These are phyloP conservation scores for Delia radicum DNA, from an alignment of 1,140 invertebrate species.

Conservation along the genomic window DNA sequence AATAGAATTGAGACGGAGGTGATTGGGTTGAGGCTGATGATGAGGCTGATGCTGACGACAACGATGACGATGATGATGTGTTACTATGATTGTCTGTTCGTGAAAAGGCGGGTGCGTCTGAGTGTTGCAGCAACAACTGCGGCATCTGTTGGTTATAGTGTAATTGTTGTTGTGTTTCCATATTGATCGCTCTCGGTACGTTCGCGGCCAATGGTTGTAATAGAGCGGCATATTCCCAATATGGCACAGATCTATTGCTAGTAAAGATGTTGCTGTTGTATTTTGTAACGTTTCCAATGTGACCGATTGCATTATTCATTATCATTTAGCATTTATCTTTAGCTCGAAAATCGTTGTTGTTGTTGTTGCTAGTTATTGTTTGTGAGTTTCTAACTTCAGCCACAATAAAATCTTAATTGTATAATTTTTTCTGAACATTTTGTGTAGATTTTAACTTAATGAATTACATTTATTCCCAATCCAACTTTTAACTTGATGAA, in stretches of 20 bases:
- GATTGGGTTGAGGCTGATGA: constrained; percentile 17
- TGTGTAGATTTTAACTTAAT: background rate
- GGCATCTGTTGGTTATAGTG: background rate
- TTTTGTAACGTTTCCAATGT: constrained; percentile 28
- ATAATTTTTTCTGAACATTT: too few relatives aligned
- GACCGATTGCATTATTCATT: constrained; percentile 32
- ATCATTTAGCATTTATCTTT: constrained; percentile 24
- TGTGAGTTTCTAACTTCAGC: too few relatives aligned
- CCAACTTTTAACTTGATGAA: background rate
- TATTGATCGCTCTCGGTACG: constrained; percentile 21
- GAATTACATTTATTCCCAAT: background rate
- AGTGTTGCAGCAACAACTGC: constrained; percentile 32
- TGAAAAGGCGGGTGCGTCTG: constrained; percentile 10
- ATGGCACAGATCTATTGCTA: constrained; percentile 29
- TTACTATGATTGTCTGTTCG: constrained; percentile 6
- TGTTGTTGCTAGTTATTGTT: background rate
- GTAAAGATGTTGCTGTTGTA: constrained; percentile 1
- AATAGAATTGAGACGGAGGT: constrained; percentile 40
- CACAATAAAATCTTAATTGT: background rate
- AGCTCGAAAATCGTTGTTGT: background rate
- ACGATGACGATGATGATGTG: background rate
- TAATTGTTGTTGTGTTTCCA: constrained; percentile 6
- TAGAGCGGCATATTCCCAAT: constrained; percentile 25
- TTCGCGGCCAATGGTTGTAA: constrained; percentile 35
- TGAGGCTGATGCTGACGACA: too few relatives aligned